Evolutionary conservation across 2,888 invertebrate genomes (phyloP), one percentile per base, ranked within the genome.

Genomic region (Chromoteleia sp.): DNA sequence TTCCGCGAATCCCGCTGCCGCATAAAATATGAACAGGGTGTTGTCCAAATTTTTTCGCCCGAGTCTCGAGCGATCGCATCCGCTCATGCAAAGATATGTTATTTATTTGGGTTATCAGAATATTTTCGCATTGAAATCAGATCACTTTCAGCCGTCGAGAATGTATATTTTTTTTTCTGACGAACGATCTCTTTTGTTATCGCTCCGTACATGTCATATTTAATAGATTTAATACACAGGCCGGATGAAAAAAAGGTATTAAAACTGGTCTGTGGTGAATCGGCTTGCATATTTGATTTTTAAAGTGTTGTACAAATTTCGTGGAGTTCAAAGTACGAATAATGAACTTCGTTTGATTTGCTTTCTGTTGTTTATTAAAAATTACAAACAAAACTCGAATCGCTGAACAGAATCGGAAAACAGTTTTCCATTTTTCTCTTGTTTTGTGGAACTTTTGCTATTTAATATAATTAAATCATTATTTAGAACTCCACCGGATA

Each of bases 71-170:
- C n/a, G 29, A 48, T 10, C 14, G 14, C 41, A 39, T 45, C 33
- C 48, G 48, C 48, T 25, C 30, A 19, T 39, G n/a, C 50, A n/a
- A 1, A 36, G 50, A 50, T 65, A 41, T 39, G 56, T 58, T 56
- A 30, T 45, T 59, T 70, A 58, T 58, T 59, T 59, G 39, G 29
- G 39, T 50, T 50, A 59, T 39, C 29, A 25, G 8, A 48, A 70
- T 70, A 59, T 45, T 59, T 59, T 50, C 25, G 17, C 29, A 70
- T 45, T 70, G 14, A 70, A 59, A 70, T 70, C 45, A 12, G 25
- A 70, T 70, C 50, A 45, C 48, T 59, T 50, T 48, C 25, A 54
- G 21, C 17, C 48, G 14, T 29, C 50, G 21, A 17, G 43, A 12
- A 45, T 12, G 21, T n/a, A 17, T 39, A 14, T 17, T 48, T n/a